Conservation (phyloP, 2,888 invertebrate genomes). For the Metacarcinus magister region DNA sequence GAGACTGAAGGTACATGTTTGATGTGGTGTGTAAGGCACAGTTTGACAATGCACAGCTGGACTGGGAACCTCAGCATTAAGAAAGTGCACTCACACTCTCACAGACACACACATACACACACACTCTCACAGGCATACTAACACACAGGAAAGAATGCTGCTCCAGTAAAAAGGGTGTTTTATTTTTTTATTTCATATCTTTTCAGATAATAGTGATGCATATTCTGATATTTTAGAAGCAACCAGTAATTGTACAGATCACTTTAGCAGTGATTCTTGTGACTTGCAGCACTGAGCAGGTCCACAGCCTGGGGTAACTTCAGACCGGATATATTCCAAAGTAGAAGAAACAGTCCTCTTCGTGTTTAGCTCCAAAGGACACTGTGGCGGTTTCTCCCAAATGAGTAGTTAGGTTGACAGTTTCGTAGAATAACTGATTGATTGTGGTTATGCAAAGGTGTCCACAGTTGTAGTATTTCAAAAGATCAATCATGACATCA, state of each 20-base stretch:
- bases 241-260: constrained; percentile 68
- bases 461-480: constrained; percentile 79
- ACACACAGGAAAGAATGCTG: constrained; percentile 50
- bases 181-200: constrained; percentile 49
- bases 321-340: constrained; percentile 62
- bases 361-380: constrained; percentile 77
- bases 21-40: constrained; percentile 71
- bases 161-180: constrained; percentile 45
- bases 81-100: constrained; percentile 30
- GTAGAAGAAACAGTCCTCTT: constrained; percentile 72
- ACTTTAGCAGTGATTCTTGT: constrained; percentile 61
- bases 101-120: background rate
- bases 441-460: constrained; percentile 80
- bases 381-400: constrained; percentile 73
- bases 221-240: constrained; percentile 71
- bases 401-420: constrained; percentile 79
- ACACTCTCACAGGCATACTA: background rate
- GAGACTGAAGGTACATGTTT: constrained; percentile 77
- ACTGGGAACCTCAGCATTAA: constrained; percentile 62
- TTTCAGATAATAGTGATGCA: constrained; percentile 68
- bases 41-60: constrained; percentile 69
- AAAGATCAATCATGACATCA: constrained; percentile 79
- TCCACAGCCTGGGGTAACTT: constrained; percentile 63
- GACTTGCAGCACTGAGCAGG: constrained; percentile 70
- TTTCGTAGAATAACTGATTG: constrained; percentile 70